Evolutionary conservation across 2,797 vertebrate species (phyloP).

Genomic region (Halcyon badia): DNA sequence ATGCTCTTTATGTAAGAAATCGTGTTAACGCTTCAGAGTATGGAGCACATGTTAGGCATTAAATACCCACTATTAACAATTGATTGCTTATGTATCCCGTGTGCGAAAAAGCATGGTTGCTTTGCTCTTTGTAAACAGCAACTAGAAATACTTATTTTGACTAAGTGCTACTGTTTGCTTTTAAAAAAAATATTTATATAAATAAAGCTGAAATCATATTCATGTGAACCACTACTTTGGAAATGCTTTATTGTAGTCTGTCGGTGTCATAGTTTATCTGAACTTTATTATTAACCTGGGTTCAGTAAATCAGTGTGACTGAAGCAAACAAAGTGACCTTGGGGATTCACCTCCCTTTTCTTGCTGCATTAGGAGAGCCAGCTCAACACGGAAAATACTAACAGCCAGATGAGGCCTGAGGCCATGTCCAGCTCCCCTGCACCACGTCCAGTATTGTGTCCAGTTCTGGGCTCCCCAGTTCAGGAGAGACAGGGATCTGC

Average conservation of each 20-base stretch:
- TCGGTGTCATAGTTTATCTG: not conserved
- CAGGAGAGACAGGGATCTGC: no score
- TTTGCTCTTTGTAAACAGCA: not conserved
- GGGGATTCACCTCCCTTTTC: no score
- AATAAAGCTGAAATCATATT: not conserved
- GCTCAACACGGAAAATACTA: fast-evolving
- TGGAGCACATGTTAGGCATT: fast-evolving
- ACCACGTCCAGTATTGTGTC: no score
- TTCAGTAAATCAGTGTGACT: not conserved
- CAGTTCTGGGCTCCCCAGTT: no score
- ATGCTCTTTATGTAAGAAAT: not conserved
- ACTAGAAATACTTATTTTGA: not conserved
- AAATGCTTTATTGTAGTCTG: not conserved
- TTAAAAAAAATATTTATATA: not conserved
- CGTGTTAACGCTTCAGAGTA: not conserved
- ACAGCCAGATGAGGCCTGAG: fast-evolving
- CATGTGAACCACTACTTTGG: not conserved
- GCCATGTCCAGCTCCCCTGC: fast-evolving
- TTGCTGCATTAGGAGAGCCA: fast-evolving
- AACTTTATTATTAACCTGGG: not conserved
- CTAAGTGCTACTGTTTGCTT: no score
- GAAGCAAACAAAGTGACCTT: not conserved
- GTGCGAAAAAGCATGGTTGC: fast-evolving
- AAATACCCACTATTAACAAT: not conserved
- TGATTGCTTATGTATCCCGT: not conserved